Evolutionary conservation across 1,140 invertebrate species (phyloP).

Genomic region (Thaumetopoea pityocampa): DNA sequence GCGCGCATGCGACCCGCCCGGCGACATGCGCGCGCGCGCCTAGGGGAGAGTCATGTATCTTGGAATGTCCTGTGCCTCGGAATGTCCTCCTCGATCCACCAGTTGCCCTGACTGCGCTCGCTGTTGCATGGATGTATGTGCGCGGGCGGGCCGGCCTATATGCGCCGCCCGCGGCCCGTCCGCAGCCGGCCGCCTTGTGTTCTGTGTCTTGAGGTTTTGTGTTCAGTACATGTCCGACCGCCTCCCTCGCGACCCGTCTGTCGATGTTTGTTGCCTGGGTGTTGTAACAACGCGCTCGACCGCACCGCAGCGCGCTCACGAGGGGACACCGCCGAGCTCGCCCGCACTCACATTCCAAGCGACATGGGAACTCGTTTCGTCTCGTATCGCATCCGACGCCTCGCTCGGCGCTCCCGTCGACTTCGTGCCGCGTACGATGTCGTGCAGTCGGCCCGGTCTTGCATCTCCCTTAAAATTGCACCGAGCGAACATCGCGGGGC

Average conservation of each 20-base stretch:
- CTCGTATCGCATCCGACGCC: slow-evolving; percentile 39
- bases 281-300: slow-evolving; percentile 21
- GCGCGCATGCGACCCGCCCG: slow-evolving; percentile 40
- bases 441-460: slow-evolving; percentile 21
- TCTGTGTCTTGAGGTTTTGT: slow-evolving; percentile 73
- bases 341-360: slow-evolving; percentile 75
- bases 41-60: slow-evolving; percentile 78
- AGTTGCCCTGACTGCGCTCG: slow-evolving; percentile 61
- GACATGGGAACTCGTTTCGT: slow-evolving; percentile 71
- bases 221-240: slow-evolving; percentile 56
- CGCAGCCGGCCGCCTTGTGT: slow-evolving; percentile 59
- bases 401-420: slow-evolving; percentile 24
- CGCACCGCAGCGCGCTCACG: slow-evolving; percentile 36
- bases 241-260: slow-evolving; percentile 41
- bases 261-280: slow-evolving; percentile 46
- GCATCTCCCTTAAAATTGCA: slow-evolving; percentile 35
- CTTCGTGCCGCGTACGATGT: slow-evolving; percentile 17
- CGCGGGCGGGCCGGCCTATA: slow-evolving; percentile 60
- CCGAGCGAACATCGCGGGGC: slow-evolving; percentile 39
- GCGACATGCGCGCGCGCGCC: slow-evolving; percentile 58
- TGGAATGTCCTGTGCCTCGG: slow-evolving; percentile 78
- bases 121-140: slow-evolving; percentile 70
- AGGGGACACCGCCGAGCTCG: slow-evolving; percentile 48
- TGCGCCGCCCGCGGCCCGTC: slow-evolving; percentile 46
- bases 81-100: slow-evolving; percentile 76